A percentile compares a stretch with the other conserved stretches of the same genome.
These are phyloP conservation scores for Odontophorus gujanensis DNA, from an alignment of 2,113 vertebrate genomes.

Conservation along the genomic window DNA sequence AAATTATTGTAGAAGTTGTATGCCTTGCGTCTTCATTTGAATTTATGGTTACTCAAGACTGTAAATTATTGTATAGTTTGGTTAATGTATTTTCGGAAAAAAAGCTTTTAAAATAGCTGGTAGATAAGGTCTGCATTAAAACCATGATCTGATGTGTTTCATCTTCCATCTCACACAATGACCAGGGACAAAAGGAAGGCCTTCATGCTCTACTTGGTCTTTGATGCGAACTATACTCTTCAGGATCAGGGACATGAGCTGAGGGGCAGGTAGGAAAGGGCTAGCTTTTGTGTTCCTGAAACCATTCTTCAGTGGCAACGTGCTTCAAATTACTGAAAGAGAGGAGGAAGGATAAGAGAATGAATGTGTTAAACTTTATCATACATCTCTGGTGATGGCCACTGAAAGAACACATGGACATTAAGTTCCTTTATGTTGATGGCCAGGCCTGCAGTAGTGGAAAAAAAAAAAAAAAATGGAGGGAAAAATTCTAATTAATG, in stretches of 20 bases:
- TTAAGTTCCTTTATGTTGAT: no score
- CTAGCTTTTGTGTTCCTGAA: neutral
- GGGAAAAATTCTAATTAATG: neutral
- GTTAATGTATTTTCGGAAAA: neutral
- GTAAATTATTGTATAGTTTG: neutral
- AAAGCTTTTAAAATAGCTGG: neutral
- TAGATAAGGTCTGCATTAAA: no score
- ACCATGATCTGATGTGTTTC: neutral
- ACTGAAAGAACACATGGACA: no score
- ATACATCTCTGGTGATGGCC: neutral
- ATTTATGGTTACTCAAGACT: neutral
- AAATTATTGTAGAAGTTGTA: neutral
- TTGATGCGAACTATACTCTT: neutral
- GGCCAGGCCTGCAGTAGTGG: neutral
- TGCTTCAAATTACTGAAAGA: neutral
- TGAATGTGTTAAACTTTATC: neutral
- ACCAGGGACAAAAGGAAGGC: neutral
- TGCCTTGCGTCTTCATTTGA: neutral
- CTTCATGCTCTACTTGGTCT: neutral
- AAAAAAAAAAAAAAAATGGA: neutral
- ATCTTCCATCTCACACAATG: neutral
- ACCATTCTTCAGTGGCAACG: neutral
- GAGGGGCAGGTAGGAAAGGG: neutral
- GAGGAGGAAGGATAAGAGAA: neutral
- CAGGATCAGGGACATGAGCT: neutral